Conservation (phyloP, 2,888 invertebrate genomes). For the Enchytraeus crypticus region DNA sequence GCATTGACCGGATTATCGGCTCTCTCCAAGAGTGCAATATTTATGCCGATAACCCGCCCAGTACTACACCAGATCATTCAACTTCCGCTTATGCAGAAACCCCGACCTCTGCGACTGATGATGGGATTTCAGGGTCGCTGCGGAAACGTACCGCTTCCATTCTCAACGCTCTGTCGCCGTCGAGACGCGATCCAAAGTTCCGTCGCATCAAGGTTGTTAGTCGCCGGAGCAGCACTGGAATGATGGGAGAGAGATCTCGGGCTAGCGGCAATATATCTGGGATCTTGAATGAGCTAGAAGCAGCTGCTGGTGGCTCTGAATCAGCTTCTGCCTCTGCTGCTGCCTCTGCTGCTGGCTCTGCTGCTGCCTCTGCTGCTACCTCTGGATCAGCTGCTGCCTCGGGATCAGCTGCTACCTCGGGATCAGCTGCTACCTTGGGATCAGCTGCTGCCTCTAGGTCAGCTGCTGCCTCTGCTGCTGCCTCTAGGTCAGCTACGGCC, state of each 20-base stretch:
- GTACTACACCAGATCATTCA: not conserved
- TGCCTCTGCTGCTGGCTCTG: too few species aligned
- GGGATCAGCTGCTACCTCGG: too few species aligned
- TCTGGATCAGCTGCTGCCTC: too few species aligned
- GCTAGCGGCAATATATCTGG: too few species aligned
- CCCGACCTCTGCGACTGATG: not conserved
- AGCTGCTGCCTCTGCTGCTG: not conserved
- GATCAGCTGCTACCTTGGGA: not conserved
- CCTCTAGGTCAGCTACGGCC: too few species aligned
- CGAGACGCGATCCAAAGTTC: slow-evolving; percentile 16
- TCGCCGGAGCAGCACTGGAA: not conserved
- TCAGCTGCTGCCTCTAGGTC: too few species aligned
- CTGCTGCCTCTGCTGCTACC: too few species aligned
- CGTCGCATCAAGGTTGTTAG: slow-evolving; percentile 21
- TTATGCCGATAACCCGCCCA: not conserved
- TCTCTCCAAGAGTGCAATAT: slow-evolving; percentile 16
- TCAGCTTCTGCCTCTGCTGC: too few species aligned
- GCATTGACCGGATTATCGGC: slow-evolving; percentile 16
- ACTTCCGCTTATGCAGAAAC: not conserved
- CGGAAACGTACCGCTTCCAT: slow-evolving; percentile 20
- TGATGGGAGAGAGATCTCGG: too few species aligned
- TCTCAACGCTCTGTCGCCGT: slow-evolving; percentile 23
- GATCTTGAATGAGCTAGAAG: too few species aligned
- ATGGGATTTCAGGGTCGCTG: not conserved
- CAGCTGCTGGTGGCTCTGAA: too few species aligned